phyloP scores from a whole-genome alignment of 2,888 invertebrate genomes.

The Drosophila seclusa region DNA sequence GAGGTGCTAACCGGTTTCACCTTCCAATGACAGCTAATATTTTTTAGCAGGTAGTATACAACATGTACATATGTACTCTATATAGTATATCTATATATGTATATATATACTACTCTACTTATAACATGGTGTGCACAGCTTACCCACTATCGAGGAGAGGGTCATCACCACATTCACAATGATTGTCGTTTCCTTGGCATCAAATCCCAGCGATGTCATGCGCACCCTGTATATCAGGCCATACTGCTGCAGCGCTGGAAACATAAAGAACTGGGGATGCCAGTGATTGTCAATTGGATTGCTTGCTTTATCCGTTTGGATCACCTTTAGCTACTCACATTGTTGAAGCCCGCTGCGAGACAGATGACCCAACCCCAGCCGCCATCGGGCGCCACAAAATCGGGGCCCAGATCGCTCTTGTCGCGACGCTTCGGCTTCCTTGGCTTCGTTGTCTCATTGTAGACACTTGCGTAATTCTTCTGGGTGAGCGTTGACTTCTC shows the following conservation, averaged over 20 bases:
- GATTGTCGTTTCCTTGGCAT: constrained; percentile 89
- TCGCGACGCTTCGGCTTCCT: constrained; percentile 85
- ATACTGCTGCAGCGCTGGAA: constrained; percentile 90
- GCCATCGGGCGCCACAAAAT: constrained; percentile 90
- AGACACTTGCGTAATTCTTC: constrained; percentile 74
- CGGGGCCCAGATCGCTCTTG: constrained; percentile 85
- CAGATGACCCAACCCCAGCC: constrained; percentile 92
- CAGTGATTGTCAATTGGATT: not conserved
- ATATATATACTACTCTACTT: not conserved
- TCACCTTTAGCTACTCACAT: constrained; percentile 86
- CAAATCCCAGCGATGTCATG: constrained; percentile 87
- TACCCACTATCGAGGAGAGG: constrained; percentile 89
- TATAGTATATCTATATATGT: too few species aligned
- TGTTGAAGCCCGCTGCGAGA: constrained; percentile 89
- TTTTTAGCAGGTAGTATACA: too few species aligned
- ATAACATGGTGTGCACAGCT: constrained; percentile 43
- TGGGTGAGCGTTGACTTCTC: constrained; percentile 74
- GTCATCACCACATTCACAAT: constrained; percentile 90
- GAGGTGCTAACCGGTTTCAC: too few species aligned
- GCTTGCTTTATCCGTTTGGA: too few species aligned
- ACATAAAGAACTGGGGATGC: constrained; percentile 87
- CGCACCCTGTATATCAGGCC: constrained; percentile 89
- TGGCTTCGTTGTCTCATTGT: constrained; percentile 81
- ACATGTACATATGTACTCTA: too few species aligned
- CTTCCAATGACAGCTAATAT: too few species aligned